A percentile compares a stretch with the other conserved stretches of the same genome.
phyloP scores from a whole-genome alignment of 2,113 vertebrate species.

The Oceanodroma tethys region DNA sequence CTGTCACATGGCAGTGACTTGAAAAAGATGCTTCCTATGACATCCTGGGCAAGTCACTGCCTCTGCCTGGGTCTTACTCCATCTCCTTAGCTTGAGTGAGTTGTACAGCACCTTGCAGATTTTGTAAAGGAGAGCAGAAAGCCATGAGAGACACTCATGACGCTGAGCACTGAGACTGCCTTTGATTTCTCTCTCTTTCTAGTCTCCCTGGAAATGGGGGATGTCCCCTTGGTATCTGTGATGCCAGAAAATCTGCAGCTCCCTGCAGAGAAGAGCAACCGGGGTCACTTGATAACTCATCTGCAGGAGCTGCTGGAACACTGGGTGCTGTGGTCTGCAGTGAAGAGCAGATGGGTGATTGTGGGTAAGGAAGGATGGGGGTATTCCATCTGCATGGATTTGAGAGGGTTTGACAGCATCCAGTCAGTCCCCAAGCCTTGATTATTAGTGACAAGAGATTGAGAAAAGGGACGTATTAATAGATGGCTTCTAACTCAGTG shows the following conservation, averaged over 20 bases:
- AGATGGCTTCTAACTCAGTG: not conserved
- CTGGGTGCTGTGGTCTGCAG: slow-evolving; percentile 85
- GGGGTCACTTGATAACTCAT: slow-evolving; percentile 83
- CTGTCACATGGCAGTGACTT: not conserved
- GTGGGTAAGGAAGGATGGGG: slow-evolving; percentile 77
- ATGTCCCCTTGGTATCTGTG: slow-evolving; percentile 85
- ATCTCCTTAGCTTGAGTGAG: not conserved
- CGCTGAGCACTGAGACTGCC: not conserved
- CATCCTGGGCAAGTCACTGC: not conserved
- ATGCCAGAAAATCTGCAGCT: slow-evolving; percentile 72
- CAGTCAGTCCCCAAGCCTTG: not conserved
- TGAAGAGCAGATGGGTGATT: slow-evolving; percentile 84
- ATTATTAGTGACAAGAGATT: not conserved
- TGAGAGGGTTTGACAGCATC: not conserved
- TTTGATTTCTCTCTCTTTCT: not conserved
- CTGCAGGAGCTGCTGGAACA: slow-evolving; percentile 85
- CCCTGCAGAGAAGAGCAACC: slow-evolving; percentile 47
- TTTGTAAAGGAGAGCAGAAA: not conserved
- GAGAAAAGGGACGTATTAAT: not conserved
- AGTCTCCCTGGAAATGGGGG: slow-evolving; percentile 75
- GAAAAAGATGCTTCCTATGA: not conserved
- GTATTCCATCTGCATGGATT: not conserved
- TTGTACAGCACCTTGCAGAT: not conserved
- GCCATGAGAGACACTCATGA: not conserved
- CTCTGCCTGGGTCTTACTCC: not conserved